Evolutionary conservation across 2,113 vertebrate species (phyloP).

Genomic region (Dendrocopos noguchii): DNA sequence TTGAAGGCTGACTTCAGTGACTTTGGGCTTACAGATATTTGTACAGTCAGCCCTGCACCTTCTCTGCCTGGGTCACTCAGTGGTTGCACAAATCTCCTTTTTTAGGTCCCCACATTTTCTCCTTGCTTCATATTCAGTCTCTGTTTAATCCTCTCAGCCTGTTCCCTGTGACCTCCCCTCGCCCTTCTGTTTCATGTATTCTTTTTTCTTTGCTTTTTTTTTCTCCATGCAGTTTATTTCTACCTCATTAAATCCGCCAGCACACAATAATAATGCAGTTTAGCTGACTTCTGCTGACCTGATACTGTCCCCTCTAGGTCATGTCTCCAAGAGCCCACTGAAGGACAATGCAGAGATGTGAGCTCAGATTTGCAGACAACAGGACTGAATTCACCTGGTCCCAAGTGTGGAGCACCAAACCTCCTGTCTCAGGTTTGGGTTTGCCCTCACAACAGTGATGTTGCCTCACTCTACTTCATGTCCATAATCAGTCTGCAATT

Average conservation of each 20-base stretch:
- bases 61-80: fast-evolving
- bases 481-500: not conserved
- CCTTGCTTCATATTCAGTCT: not conserved
- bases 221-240: not conserved
- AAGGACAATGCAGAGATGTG: not conserved
- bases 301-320: not conserved
- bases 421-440: not conserved
- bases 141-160: not conserved
- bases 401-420: not conserved
- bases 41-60: not conserved
- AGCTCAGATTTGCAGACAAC: not conserved
- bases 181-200: not conserved
- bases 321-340: fast-evolving
- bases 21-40: not conserved
- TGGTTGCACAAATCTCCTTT: not conserved
- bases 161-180: not conserved
- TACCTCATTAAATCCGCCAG: not conserved
- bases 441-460: not conserved
- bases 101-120: not conserved
- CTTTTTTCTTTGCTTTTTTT: not conserved
- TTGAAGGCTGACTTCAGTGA: not conserved
- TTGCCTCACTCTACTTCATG: not conserved
- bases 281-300: not conserved
- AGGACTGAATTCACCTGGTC: not conserved
- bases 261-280: not conserved